Evolutionary conservation across 2,797 vertebrate species (phyloP).

Genomic region (Spatula clypeata): DNA sequence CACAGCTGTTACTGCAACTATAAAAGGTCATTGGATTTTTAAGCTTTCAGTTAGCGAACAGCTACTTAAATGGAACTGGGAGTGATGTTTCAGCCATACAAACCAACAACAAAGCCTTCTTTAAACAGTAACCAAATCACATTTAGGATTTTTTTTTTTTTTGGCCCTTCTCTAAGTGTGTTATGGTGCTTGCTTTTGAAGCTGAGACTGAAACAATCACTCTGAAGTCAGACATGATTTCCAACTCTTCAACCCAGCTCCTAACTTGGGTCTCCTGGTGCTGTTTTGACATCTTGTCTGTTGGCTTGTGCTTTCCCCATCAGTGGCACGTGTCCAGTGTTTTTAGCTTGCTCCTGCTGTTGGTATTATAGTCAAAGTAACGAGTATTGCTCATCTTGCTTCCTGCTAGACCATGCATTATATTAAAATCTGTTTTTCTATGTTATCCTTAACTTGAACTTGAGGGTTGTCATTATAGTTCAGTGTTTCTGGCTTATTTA

Average conservation of each 20-base stretch:
- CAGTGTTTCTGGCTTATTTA: conserved; percentile 11
- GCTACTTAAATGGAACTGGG: neutral
- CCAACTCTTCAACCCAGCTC: too few species aligned
- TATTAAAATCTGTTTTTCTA: neutral
- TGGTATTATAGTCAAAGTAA: neutral
- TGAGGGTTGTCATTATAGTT: neutral
- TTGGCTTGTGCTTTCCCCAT: neutral
- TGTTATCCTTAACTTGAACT: neutral
- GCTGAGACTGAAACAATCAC: neutral
- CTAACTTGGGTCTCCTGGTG: neutral
- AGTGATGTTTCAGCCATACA: neutral
- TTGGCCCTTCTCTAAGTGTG: fast-evolving
- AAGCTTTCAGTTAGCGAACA: conserved; percentile 16
- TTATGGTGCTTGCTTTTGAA: neutral
- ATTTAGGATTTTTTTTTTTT: neutral
- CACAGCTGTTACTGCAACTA: neutral
- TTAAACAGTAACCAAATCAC: neutral
- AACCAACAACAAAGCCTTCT: neutral
- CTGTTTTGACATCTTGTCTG: neutral
- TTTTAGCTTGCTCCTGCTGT: neutral
- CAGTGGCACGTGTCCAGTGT: fast-evolving
- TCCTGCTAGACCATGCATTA: neutral
- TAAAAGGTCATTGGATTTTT: conserved; percentile 50
- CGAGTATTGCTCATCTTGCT: neutral
- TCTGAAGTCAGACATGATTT: neutral